Base-by-base conservation (phyloP, 2,888 invertebrate species). In the Shargacucullia verbasci region DNA sequence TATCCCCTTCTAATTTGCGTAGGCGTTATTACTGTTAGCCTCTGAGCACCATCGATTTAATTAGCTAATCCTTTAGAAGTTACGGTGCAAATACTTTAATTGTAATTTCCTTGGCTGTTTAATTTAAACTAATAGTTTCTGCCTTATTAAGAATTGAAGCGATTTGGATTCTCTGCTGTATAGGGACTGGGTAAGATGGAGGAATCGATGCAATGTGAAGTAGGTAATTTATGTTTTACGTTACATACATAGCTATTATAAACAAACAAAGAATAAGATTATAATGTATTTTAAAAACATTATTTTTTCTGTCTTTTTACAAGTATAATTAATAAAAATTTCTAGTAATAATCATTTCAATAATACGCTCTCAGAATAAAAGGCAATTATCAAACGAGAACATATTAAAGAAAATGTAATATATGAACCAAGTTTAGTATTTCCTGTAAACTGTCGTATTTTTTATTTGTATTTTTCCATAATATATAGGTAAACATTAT, bases 41-140 rank as follows among this genome's bases (percentile, higher is more conserved):
- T 61, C 37, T 59, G 63, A 63, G 59, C 59, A 74, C 71, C 72
- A 73, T 71, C 54, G 59, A 75, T 73, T 76, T 73, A 76, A 73
- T 73, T 76, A 60, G 63, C 62, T 55, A 73, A 70, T 73, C 70
- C 70, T 67, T 59, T 53, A 44, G 44, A 57, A 58, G 65, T 56
- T 59, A 57, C 70, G 60, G 56, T 58, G 73, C 57, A 63, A 70
- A 70, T 73, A 66, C 52, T 64, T 73, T 70, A 55, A 63, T 54
- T 60, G 53, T 62, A 63, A 70, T 59, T 68, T 50, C 52, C 45
- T 64, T 41, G 38, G 43, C 27, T 47, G 43, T 60, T 69, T 65
- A 58, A 69, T 73, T 73, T 72, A 55, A 52, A 58, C 52, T 75
- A 70, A 75, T 68, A 71, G 72, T 60, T 58, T 56, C 38, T 59